phyloP scores from a whole-genome alignment of 2,113 vertebrate genomes.

The Peromyscus polionotus region DNA sequence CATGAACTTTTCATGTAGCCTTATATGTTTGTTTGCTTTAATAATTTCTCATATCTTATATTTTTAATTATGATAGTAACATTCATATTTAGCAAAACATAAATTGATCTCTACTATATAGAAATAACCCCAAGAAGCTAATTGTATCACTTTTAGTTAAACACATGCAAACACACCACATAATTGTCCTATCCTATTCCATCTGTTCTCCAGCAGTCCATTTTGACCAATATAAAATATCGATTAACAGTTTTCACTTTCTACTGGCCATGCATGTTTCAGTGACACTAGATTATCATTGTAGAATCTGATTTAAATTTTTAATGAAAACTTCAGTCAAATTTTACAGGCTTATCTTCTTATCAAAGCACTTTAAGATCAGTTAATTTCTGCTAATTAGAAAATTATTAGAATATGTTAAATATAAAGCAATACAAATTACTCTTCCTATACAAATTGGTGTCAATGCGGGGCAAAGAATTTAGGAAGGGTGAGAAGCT shows the following conservation, averaged over 20 bases:
- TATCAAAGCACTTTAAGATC: neutral
- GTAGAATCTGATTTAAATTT: slow-evolving; percentile 18
- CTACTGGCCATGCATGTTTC: neutral
- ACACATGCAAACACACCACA: neutral
- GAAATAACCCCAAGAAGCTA: neutral
- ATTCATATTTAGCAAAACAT: slow-evolving; percentile 2
- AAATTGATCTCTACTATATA: slow-evolving; percentile 19
- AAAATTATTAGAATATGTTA: neutral
- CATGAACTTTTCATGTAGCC: neutral
- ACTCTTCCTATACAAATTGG: neutral
- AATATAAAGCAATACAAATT: neutral
- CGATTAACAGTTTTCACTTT: neutral
- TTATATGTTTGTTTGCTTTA: neutral
- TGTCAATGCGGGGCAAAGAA: neutral
- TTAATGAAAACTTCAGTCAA: slow-evolving; percentile 14
- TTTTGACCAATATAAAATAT: neutral
- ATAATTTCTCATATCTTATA: neutral
- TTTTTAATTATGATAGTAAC: neutral
- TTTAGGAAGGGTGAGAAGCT: neutral
- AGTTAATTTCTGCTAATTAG: neutral
- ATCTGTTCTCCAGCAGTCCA: neutral
- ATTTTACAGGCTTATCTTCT: slow-evolving; percentile 3
- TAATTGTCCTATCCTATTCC: neutral
- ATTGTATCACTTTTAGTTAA: neutral
- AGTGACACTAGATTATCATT: slow-evolving; percentile 30